These are phyloP conservation scores for Chironomus striatipennis DNA, from an alignment of 1,140 invertebrate genomes.

Conservation along the genomic window DNA sequence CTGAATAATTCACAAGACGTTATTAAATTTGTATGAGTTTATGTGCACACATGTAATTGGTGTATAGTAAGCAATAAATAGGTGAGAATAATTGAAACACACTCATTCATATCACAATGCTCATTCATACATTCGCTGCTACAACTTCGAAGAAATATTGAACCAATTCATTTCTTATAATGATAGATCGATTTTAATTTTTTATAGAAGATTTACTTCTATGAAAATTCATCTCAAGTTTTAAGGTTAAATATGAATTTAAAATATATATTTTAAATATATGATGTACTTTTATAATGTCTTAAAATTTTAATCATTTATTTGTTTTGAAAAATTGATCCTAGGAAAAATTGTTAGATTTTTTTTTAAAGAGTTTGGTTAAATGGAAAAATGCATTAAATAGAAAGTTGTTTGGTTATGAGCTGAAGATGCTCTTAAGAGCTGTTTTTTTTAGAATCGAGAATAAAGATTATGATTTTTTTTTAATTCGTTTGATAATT, in stretches of 20 bases:
- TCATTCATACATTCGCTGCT: neutral
- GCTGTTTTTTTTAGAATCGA: neutral
- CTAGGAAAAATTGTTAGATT: neutral
- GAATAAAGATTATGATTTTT: slow-evolving; percentile 17
- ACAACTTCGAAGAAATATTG: neutral
- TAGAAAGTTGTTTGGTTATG: neutral
- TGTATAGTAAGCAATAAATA: no score
- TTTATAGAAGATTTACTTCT: neutral
- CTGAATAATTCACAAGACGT: no score
- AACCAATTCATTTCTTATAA: neutral
- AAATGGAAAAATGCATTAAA: slow-evolving; percentile 6
- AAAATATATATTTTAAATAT: neutral
- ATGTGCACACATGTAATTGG: no score
- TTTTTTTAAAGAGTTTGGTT: neutral
- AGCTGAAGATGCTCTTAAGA: neutral
- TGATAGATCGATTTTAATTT: neutral
- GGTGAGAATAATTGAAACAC: no score
- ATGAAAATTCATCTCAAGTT: no score
- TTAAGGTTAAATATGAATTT: no score
- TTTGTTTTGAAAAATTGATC: slow-evolving; percentile 14
- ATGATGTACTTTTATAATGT: neutral
- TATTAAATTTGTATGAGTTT: no score
- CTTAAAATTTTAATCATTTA: neutral
- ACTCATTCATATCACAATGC: neutral
- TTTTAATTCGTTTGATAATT: neutral